Evolutionary conservation across 2,797 vertebrate genomes (phyloP).

Genomic region (Phylloscopus collybita): DNA sequence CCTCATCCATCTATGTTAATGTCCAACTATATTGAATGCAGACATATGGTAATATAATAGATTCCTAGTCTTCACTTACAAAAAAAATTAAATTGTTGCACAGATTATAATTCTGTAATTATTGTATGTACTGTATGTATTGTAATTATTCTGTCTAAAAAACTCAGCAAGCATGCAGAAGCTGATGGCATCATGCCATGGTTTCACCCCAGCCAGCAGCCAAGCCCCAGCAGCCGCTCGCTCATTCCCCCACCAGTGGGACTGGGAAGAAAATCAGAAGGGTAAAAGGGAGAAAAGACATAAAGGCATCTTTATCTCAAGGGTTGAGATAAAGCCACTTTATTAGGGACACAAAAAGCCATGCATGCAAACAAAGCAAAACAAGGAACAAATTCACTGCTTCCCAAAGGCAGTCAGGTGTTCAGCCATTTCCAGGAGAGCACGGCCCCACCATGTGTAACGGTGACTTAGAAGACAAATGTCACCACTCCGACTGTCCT

Average conservation of each 20-base stretch:
- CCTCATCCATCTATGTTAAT: not conserved
- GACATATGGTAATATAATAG: not conserved
- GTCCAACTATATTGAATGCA: not conserved
- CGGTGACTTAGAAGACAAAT: not conserved
- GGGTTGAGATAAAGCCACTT: not conserved
- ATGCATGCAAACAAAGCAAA: not conserved
- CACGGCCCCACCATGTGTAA: fast-evolving
- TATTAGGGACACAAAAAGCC: not conserved
- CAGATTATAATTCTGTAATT: not conserved
- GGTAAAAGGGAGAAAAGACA: not conserved
- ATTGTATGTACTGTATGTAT: too few species aligned
- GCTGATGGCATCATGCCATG: not conserved
- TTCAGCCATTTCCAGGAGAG: not conserved
- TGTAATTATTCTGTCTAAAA: not conserved
- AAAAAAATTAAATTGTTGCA: not conserved
- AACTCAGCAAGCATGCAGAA: not conserved
- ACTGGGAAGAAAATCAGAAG: not conserved
- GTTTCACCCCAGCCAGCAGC: not conserved
- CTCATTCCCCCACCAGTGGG: fast-evolving
- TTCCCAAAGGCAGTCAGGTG: not conserved
- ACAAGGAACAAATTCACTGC: not conserved
- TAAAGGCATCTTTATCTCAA: too few species aligned
- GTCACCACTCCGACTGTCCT: fast-evolving
- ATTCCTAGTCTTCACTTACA: not conserved
- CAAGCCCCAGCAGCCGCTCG: fast-evolving